A percentile compares a stretch with the other conserved stretches of the same genome.
phyloP scores from a whole-genome alignment of 2,888 invertebrate species.

The Polyommatus icarus region DNA sequence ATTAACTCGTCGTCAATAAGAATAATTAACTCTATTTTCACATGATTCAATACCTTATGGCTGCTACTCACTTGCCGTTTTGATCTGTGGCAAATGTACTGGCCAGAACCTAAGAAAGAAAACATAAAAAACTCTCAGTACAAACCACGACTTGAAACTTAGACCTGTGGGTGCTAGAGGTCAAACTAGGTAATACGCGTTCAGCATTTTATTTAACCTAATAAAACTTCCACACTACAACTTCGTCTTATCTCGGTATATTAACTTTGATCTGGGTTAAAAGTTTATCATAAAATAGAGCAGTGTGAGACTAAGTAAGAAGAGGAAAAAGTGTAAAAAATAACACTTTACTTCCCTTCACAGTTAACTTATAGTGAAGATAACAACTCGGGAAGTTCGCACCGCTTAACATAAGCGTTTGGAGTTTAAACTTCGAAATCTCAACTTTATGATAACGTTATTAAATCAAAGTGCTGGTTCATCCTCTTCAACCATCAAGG shows the following conservation, averaged over 20 bases:
- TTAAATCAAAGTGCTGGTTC: neutral
- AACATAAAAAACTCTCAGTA: no score
- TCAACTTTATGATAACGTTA: neutral
- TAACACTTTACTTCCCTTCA: neutral
- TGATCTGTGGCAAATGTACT: no score
- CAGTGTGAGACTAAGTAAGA: neutral
- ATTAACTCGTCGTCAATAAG: no score
- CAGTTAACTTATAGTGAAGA: neutral
- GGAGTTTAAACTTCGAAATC: neutral
- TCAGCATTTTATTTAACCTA: neutral
- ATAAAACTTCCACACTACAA: neutral
- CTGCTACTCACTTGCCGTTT: no score
- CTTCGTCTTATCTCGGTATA: neutral
- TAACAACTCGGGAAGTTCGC: neutral
- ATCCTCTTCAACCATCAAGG: neutral
- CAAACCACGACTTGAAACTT: neutral
- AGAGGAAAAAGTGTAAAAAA: neutral
- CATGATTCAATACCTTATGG: no score
- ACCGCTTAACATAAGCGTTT: neutral
- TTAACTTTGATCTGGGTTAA: slow-evolving; percentile 13
- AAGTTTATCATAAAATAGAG: neutral
- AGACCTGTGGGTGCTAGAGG: neutral
- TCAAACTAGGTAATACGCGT: neutral
- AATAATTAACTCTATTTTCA: no score
- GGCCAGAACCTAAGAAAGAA: no score